phyloP scores from a whole-genome alignment of 1,140 invertebrate genomes.

The Akabosia matsudoensis region DNA sequence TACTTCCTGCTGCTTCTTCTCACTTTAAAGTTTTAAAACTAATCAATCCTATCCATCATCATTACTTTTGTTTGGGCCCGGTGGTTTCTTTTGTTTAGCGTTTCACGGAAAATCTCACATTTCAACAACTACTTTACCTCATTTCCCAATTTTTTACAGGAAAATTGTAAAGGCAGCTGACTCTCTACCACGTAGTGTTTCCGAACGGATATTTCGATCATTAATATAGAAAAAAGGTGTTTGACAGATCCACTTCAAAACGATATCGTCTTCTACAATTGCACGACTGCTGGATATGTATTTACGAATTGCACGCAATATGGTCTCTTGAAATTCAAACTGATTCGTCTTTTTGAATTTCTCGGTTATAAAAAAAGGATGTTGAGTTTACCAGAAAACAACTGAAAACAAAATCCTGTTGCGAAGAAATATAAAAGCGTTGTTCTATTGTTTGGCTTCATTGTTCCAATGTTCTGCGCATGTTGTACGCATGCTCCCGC shows the following conservation, averaged over 20 bases:
- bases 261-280: no score
- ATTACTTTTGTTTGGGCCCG: conserved; percentile 9
- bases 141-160: conserved; percentile 3
- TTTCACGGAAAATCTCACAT: neutral
- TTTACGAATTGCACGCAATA: neutral
- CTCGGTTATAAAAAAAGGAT: no score
- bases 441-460: no score
- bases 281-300: neutral
- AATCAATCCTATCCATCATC: conserved; percentile 4
- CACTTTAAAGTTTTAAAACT: neutral
- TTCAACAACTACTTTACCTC: conserved; percentile 4
- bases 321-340: no score
- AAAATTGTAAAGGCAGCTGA: neutral
- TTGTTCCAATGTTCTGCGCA: no score
- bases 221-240: neutral
- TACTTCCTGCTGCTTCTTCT: neutral
- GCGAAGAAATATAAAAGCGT: no score
- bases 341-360: no score
- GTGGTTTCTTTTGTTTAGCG: neutral
- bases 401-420: no score
- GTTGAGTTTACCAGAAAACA: no score
- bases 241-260: conserved; percentile 8
- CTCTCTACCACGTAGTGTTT: neutral
- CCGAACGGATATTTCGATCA: conserved; percentile 4
- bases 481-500: no score